Conservation (phyloP, 2,113 vertebrate genomes). For the Neolamprologus falcicula region DNA sequence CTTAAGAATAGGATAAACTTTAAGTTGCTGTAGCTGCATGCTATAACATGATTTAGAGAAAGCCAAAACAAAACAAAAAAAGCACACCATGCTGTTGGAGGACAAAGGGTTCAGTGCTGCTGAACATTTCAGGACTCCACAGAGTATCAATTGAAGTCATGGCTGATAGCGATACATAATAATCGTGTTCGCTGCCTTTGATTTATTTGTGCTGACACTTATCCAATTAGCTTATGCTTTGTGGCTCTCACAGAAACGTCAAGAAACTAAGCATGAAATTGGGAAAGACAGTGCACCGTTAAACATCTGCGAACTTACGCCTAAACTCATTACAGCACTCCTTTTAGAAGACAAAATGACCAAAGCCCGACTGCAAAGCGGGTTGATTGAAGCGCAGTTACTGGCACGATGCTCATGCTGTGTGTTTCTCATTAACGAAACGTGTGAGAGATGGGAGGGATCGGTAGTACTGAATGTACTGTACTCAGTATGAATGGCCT, state of each 20-base stretch:
- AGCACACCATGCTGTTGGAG: background rate
- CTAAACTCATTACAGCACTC: background rate
- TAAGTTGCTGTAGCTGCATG: background rate
- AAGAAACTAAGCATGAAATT: background rate
- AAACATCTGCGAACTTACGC: background rate
- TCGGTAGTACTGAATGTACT: background rate
- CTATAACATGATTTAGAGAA: constrained; percentile 18
- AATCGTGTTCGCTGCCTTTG: background rate
- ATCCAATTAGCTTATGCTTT: background rate
- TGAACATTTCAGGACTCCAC: background rate
- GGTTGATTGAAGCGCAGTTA: background rate
- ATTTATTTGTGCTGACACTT: background rate
- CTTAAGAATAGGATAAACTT: constrained; percentile 24
- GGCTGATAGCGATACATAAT: background rate
- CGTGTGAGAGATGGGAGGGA: background rate
- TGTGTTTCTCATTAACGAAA: background rate
- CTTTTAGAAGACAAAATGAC: background rate
- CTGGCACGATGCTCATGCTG: background rate
- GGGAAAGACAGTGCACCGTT: background rate
- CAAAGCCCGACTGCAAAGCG: background rate
- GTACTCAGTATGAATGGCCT: no score
- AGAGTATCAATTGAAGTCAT: background rate
- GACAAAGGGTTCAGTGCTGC: background rate
- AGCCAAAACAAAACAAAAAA: background rate
- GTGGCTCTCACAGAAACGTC: background rate